Percentiles rank a stretch among this genome's conserved stretches.
Conservation (phyloP, 2,797 vertebrate genomes). For the Thunnus albacares region DNA sequence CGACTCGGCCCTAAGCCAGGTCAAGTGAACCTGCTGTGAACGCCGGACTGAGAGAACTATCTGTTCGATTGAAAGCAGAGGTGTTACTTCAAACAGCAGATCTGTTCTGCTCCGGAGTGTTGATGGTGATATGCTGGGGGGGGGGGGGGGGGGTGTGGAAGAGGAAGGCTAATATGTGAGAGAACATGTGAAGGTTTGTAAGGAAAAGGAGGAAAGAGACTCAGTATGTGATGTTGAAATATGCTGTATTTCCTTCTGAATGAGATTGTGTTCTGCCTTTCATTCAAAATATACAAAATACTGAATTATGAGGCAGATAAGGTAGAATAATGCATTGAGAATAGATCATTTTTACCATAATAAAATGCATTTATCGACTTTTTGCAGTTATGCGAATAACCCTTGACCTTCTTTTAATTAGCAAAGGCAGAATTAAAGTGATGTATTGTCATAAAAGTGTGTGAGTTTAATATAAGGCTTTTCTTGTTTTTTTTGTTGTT, state of each 20-base stretch:
- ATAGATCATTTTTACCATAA: neutral
- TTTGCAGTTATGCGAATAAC: too few species aligned
- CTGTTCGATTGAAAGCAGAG: slow-evolving; percentile 1
- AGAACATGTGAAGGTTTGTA: neutral
- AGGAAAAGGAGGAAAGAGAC: neutral
- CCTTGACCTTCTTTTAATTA: too few species aligned
- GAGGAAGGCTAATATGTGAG: neutral
- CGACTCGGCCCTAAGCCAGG: slow-evolving; percentile 1
- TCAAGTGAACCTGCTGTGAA: slow-evolving; percentile 32
- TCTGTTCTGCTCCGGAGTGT: slow-evolving; percentile 1
- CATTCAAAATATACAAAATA: neutral
- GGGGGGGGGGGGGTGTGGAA: slow-evolving; percentile 8
- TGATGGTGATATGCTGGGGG: neutral
- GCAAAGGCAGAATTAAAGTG: too few species aligned
- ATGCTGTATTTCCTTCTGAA: too few species aligned
- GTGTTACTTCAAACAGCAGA: slow-evolving; percentile 7
- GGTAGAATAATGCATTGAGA: neutral
- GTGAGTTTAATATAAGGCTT: too few species aligned
- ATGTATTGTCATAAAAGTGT: too few species aligned
- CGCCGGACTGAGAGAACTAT: neutral
- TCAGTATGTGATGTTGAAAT: neutral
- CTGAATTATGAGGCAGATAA: neutral
- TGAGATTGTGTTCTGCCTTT: too few species aligned
- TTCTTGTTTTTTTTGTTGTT: too few species aligned
- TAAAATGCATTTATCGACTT: too few species aligned